These are phyloP conservation scores for Jordanella pulchra DNA, from an alignment of 2,797 vertebrate genomes.

Conservation along the genomic window DNA sequence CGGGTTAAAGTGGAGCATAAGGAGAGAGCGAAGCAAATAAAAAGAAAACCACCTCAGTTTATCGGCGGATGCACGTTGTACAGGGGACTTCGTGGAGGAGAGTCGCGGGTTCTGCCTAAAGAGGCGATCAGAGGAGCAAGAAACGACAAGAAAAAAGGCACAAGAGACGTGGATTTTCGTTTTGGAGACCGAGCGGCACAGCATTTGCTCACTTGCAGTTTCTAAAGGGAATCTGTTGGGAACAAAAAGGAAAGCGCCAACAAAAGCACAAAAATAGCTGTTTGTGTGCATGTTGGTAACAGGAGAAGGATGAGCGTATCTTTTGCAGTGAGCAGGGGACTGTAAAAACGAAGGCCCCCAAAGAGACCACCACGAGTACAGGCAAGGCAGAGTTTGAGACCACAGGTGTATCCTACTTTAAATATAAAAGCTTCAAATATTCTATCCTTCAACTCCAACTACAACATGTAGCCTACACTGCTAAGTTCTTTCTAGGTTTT, in stretches of 20 bases:
- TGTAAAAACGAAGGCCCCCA: slow-evolving; percentile 64
- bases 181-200: slow-evolving; percentile 11
- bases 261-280: not conserved
- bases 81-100: slow-evolving; percentile 8
- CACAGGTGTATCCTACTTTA: not conserved
- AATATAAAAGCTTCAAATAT: no score
- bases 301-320: slow-evolving; percentile 59
- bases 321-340: slow-evolving; percentile 42
- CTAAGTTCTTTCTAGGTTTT: not conserved
- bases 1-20: slow-evolving; percentile 31
- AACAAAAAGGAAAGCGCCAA: slow-evolving; percentile 3
- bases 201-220: slow-evolving; percentile 14
- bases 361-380: slow-evolving; percentile 20
- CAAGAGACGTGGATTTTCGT: slow-evolving; percentile 27
- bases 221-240: not conserved
- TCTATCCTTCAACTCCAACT: no score
- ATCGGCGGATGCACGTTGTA: slow-evolving; percentile 13
- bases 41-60: slow-evolving; percentile 21
- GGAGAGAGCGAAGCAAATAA: slow-evolving; percentile 30
- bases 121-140: slow-evolving; percentile 12
- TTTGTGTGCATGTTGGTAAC: slow-evolving; percentile 3
- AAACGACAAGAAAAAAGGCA: slow-evolving; percentile 9
- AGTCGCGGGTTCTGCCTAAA: slow-evolving; percentile 7
- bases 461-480: no score
- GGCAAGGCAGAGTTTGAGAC: slow-evolving; percentile 15